Base-by-base conservation (phyloP, 2,113 vertebrate species). In the Ceyx cyanopectus region DNA sequence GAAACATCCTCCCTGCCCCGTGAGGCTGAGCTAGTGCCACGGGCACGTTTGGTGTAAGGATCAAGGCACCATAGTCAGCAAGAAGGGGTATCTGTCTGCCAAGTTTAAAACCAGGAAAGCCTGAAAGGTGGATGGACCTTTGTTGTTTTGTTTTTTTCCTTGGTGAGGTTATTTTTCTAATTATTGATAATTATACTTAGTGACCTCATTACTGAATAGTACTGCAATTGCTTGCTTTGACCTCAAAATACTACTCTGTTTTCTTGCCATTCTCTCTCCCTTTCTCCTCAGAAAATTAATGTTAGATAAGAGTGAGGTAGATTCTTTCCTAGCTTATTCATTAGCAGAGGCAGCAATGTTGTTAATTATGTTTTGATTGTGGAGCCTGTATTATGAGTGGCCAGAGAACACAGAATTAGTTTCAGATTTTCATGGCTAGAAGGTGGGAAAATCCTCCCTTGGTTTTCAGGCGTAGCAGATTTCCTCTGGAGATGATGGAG, bases 281-380 rank as follows among this genome's bases (percentile, higher is more conserved):
- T 81, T 94, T 90, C 76, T 81, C 73, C 57, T 57, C 91, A 68
- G 61, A 85, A 81, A 92, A 93, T 67, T 79, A 90, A 46, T 29
- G 66, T 63, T 89, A 89, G 66, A 4, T 75, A 86, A 72, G 73
- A 72, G 20, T 24, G 62, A 90, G 78, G 54, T 76, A 79, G 70
- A 76, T 82, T 94, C 45, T 89, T 89, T 89, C 45, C 69, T 76
- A 90, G 37, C 50, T 89, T 79, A 92, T 74, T 95, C 79, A 93
- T 94, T 93, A 92, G 69, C 61, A 78, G 85, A 65, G 83, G 69
- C 60, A 81, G 76, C 72, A 65, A 30, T 66, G 83, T 69, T 88
- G 66, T 87, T 96, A 95, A 95, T 93, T 94, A 76, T 88, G 70
- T 96, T 96, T 87, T 89, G 94, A 87, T 94, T 95, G 84, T 58